Conservation (phyloP, 2,113 vertebrate species). For the Otocyon megalotis region DNA sequence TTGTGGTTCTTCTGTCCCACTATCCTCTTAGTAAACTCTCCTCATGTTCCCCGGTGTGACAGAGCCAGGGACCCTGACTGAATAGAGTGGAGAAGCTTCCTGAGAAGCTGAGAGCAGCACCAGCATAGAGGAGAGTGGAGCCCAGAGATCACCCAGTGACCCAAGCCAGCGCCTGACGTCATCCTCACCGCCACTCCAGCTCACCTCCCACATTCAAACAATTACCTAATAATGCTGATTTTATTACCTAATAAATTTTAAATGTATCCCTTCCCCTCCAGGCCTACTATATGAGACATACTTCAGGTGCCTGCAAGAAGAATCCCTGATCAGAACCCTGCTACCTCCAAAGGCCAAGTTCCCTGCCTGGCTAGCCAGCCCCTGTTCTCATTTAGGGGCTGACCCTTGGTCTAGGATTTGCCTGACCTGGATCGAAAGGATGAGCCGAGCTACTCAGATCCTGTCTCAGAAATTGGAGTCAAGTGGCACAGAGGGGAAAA, state of each 20-base stretch:
- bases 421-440: neutral
- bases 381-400: neutral
- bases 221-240: constrained; percentile 57
- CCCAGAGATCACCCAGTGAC: neutral
- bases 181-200: neutral
- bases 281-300: neutral
- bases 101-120: neutral
- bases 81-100: neutral
- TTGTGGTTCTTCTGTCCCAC: neutral
- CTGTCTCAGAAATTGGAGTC: neutral
- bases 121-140: neutral
- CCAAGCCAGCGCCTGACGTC: neutral
- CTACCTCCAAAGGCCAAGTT: neutral
- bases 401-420: neutral
- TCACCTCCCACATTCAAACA: neutral
- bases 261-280: neutral
- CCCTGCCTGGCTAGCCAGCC: neutral
- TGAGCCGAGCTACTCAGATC: neutral
- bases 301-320: neutral
- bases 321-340: neutral
- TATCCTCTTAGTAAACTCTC: neutral
- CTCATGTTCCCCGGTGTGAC: neutral
- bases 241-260: constrained; percentile 66
- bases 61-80: neutral
- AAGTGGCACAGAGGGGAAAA: neutral